A percentile compares a stretch with the other conserved stretches of the same genome.
Evolutionary conservation across 1,140 invertebrate genomes (phyloP).

Genomic region (Drosophila saltans): DNA sequence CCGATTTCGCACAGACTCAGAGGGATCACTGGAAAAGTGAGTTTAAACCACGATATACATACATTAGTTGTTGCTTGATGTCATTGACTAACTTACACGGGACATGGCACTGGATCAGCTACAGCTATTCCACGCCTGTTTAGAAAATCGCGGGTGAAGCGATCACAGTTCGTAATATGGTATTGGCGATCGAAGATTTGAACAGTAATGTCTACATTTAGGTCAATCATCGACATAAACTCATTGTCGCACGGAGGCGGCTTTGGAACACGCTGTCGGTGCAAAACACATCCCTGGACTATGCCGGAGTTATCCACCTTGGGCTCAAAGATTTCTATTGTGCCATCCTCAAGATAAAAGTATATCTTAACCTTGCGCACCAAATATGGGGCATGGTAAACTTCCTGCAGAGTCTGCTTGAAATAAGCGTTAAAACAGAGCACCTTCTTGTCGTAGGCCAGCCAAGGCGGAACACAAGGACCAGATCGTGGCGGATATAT

Average conservation of each 20-base stretch:
- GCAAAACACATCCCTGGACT: slow-evolving; percentile 86
- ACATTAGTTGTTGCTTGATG: not conserved
- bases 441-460: slow-evolving; percentile 93
- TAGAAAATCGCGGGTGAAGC: slow-evolving; percentile 93
- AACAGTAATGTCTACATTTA: slow-evolving; percentile 73
- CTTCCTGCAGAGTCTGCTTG: slow-evolving; percentile 92
- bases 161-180: slow-evolving; percentile 91
- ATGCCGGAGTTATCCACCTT: slow-evolving; percentile 89
- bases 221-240: slow-evolving; percentile 69
- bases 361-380: slow-evolving; percentile 92
- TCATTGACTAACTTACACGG: slow-evolving; percentile 44
- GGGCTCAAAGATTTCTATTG: slow-evolving; percentile 91
- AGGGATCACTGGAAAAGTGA: slow-evolving; percentile 83
- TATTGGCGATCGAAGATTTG: slow-evolving; percentile 78
- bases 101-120: slow-evolving; percentile 85
- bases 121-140: slow-evolving; percentile 93
- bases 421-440: slow-evolving; percentile 93
- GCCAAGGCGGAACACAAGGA: slow-evolving; percentile 90
- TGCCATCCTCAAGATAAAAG: slow-evolving; percentile 96
- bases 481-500: slow-evolving; percentile 89
- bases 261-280: slow-evolving; percentile 69
- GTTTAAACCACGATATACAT: not conserved
- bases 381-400: slow-evolving; percentile 87
- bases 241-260: slow-evolving; percentile 71
- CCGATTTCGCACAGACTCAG: slow-evolving; percentile 80